A percentile compares a stretch with the other conserved stretches of the same genome.
These are phyloP conservation scores for Eumerus sabulonum DNA, from an alignment of 2,888 invertebrate species.

Conservation along the genomic window DNA sequence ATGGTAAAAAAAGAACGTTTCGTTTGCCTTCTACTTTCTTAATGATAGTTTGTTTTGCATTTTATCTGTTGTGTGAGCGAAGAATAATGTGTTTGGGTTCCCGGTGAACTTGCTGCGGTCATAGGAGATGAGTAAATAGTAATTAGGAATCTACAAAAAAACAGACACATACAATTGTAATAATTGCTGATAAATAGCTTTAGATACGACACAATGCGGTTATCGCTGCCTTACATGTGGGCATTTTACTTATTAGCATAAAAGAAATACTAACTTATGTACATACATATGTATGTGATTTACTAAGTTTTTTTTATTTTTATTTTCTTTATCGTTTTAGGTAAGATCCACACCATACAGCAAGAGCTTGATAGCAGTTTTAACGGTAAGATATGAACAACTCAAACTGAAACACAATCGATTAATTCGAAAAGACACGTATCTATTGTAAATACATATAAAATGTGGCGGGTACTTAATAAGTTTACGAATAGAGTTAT, in stretches of 20 bases:
- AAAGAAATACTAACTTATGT: not conserved
- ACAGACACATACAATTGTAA: no score
- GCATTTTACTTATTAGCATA: not conserved
- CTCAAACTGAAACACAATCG: conserved; percentile 3
- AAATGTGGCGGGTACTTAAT: no score
- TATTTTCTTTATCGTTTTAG: conserved; percentile 34
- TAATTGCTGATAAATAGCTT: conserved; percentile 62
- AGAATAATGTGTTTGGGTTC: conserved; percentile 27
- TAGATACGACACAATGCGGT: conserved; percentile 45
- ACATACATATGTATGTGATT: no score
- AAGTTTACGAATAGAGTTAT: no score
- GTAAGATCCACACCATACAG: conserved; percentile 68
- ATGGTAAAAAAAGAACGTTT: conserved; percentile 30
- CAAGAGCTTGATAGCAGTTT: conserved; percentile 68
- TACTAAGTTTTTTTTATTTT: conserved; percentile 18
- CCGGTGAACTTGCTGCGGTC: conserved; percentile 48
- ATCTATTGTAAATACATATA: no score
- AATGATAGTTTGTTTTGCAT: conserved; percentile 68
- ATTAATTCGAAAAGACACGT: conserved; percentile 9
- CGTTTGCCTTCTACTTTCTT: conserved; percentile 67
- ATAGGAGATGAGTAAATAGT: conserved; percentile 61
- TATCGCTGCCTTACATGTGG: conserved; percentile 45
- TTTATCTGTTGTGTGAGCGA: conserved; percentile 51
- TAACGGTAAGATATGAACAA: conserved; percentile 62
- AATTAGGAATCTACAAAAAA: conserved; percentile 61